phyloP scores from a whole-genome alignment of 2,113 vertebrate genomes.

The Melospiza georgiana region DNA sequence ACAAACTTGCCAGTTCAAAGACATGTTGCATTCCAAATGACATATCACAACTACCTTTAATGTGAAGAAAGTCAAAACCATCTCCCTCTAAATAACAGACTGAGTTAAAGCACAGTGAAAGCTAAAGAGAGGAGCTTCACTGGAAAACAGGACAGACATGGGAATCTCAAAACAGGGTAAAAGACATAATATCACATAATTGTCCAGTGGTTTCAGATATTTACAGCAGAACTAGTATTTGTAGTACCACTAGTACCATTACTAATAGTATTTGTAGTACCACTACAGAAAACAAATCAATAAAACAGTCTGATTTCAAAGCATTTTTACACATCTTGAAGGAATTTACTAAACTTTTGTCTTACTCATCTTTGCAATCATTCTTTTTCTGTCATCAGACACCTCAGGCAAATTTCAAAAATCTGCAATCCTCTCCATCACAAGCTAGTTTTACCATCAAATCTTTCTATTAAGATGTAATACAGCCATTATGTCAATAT shows the following conservation, averaged over 20 bases:
- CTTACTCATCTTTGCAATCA: not conserved
- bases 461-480: not conserved
- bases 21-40: not conserved
- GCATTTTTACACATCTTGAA: not conserved
- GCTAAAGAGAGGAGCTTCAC: not conserved
- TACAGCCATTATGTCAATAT: not conserved
- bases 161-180: not conserved
- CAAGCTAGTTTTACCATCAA: not conserved
- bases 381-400: not conserved
- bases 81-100: not conserved
- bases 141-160: not conserved
- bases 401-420: not conserved
- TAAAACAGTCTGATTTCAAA: not conserved
- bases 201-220: not conserved
- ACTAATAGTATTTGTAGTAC: not conserved
- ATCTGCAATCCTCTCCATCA: not conserved
- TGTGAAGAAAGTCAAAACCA: not conserved
- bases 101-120: not conserved
- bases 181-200: not conserved
- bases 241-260: not conserved
- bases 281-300: conserved; percentile 1
- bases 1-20: not conserved
- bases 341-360: not conserved
- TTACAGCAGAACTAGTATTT: not conserved
- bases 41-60: not conserved